Percentiles rank a stretch among this genome's conserved stretches.
Evolutionary conservation across 2,797 vertebrate species (phyloP).

Genomic region (Cirrhinus mrigala): DNA sequence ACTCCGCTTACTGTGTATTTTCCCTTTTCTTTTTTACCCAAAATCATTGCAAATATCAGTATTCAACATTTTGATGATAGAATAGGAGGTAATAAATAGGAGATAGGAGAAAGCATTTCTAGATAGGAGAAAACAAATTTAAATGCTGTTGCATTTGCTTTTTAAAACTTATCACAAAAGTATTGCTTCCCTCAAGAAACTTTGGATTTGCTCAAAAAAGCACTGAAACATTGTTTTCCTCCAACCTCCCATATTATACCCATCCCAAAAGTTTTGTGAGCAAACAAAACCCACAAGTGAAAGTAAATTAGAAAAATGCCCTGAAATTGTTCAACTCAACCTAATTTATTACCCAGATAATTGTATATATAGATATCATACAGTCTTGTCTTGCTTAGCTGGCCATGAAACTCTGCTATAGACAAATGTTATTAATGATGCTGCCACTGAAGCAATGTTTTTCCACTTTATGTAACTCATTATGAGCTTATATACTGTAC

Average conservation of each 20-base stretch:
- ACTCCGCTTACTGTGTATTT: too few relatives aligned
- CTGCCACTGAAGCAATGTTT: neutral
- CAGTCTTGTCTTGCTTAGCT: neutral
- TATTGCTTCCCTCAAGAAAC: neutral
- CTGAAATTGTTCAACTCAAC: neutral
- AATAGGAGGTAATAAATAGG: too few relatives aligned
- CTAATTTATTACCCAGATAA: neutral
- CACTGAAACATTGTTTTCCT: neutral
- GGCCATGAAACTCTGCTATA: neutral
- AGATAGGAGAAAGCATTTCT: too few relatives aligned
- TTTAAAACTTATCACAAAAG: neutral
- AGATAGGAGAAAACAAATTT: neutral
- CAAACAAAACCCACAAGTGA: too few relatives aligned
- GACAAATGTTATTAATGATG: neutral
- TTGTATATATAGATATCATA: neutral
- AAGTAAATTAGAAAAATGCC: neutral
- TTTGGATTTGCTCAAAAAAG: neutral
- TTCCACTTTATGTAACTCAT: conserved; percentile 3
- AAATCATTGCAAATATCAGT: too few relatives aligned
- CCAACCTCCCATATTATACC: neutral
- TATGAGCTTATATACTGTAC: conserved; percentile 15
- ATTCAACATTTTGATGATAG: too few relatives aligned
- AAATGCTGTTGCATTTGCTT: neutral
- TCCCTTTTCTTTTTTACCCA: too few relatives aligned
- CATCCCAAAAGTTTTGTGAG: neutral